phyloP scores from a whole-genome alignment of 2,888 invertebrate species.

The Sisyra terminalis region DNA sequence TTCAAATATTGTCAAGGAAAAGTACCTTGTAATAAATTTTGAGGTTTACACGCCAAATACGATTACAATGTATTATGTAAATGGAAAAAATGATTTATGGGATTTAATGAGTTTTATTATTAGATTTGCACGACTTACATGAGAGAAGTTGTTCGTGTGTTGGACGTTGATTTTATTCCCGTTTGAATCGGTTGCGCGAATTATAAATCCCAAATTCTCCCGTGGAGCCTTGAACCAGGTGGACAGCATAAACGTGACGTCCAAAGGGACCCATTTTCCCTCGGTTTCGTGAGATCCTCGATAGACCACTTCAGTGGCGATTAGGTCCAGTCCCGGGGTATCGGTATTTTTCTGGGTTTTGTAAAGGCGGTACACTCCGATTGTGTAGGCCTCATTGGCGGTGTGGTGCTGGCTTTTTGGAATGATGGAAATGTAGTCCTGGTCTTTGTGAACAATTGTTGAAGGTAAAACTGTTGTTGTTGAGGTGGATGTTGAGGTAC shows the following conservation, averaged over 20 bases:
- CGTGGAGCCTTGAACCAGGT: conserved; percentile 62
- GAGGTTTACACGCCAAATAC: too few relatives aligned
- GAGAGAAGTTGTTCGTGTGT: conserved; percentile 27
- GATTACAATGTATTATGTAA: too few relatives aligned
- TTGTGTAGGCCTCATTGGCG: neutral
- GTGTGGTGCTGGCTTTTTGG: neutral
- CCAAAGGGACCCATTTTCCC: conserved; percentile 58
- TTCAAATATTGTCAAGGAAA: too few relatives aligned
- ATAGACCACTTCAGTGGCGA: conserved; percentile 26
- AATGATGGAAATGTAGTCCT: neutral
- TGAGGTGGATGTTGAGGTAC: neutral
- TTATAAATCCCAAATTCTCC: conserved; percentile 59
- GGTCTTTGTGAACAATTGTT: neutral
- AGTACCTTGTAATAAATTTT: too few relatives aligned
- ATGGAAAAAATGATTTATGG: too few relatives aligned
- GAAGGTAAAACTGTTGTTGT: neutral
- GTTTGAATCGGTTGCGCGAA: conserved; percentile 48
- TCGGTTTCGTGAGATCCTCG: conserved; percentile 32
- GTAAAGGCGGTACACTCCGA: conserved; percentile 29
- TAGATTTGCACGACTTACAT: conserved; percentile 18
- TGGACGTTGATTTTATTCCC: conserved; percentile 43
- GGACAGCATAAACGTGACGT: conserved; percentile 54
- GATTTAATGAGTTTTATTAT: too few relatives aligned
- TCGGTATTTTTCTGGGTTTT: conserved; percentile 24
- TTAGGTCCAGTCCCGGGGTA: conserved; percentile 18